Base-by-base conservation (phyloP, 2,113 vertebrate genomes). In the Tursiops truncatus region DNA sequence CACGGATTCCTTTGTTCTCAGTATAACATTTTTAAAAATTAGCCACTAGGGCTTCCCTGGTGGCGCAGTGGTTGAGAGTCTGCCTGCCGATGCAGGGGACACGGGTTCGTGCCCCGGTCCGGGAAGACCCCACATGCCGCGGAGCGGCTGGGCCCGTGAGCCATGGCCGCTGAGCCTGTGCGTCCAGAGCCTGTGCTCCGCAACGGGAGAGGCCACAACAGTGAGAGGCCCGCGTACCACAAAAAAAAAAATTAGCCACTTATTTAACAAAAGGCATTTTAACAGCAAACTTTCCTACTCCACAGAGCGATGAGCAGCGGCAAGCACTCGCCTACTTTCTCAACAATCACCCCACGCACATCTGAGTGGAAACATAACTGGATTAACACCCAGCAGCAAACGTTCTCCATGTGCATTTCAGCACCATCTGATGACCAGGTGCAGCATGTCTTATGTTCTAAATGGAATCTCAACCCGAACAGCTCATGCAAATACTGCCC, bases 311-410 rank as follows among this genome's bases (percentile, higher is more conserved):
- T 1, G 0, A 17, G 20, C 3, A 2, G 23, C 36, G 36, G 33
- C 31, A 21, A 20, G 79, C 73, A 1, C 53, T 9, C 14, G 1
- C 23, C 8, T 4, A 1, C 1, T 28, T 31, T 3, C 3, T 18
- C 76, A 41, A 5, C 0, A 25, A 3, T 20, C 2, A 3, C 33
- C 2, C 15, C 18, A 0, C 6, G 0, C 38, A 11, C 12, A 20
- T 5, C 6, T 1, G 15, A 2, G 21, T 2, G 23, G 6, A 53
- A 6, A 53, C 53, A 18, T 53, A 53, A 17, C 53, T 6, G 15
- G 15, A 1, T 33, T 17, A 31, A 18, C 1, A 47, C 73, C 17
- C 8, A 1, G 18, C 33, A 13, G 21, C 5, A 2, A 20, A 4
- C 13, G 36, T 1, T 12, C 25, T 25, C 80, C 44, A 4, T 1